A percentile compares a stretch with the other conserved stretches of the same genome.
Evolutionary conservation across 1,140 invertebrate species (phyloP).

Genomic region (Hydropsyche tenuis): DNA sequence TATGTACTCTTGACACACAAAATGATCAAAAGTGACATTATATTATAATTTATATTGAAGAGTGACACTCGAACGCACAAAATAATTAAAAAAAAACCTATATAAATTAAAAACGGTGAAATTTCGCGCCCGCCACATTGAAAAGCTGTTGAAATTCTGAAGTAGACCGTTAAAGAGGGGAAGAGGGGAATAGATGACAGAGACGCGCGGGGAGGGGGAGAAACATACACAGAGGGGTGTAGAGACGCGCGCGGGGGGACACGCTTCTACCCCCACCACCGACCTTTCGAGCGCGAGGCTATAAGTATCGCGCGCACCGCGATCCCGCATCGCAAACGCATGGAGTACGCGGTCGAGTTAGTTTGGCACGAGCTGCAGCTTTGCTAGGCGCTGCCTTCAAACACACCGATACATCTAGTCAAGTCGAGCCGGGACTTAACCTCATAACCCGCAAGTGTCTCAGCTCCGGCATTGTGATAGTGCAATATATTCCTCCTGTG

Average conservation of each 20-base stretch:
- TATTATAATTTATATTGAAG: too few species aligned
- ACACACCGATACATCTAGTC: slow-evolving; percentile 61
- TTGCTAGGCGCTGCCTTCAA: slow-evolving; percentile 65
- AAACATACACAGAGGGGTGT: slow-evolving; percentile 35
- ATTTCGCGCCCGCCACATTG: slow-evolving; percentile 18
- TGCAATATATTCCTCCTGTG: slow-evolving; percentile 56
- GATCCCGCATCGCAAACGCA: slow-evolving; percentile 61
- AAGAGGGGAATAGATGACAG: background rate
- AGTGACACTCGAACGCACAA: background rate
- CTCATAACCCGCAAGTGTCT: slow-evolving; percentile 54
- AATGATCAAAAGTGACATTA: too few species aligned
- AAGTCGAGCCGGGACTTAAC: slow-evolving; percentile 40
- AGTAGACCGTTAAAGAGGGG: slow-evolving; percentile 45
- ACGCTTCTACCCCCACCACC: slow-evolving; percentile 47
- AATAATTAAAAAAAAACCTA: background rate
- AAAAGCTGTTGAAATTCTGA: slow-evolving; percentile 30
- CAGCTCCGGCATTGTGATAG: slow-evolving; percentile 60
- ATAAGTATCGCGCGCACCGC: slow-evolving; percentile 61
- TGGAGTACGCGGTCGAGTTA: slow-evolving; percentile 66
- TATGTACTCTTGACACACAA: too few species aligned
- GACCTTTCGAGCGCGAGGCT: slow-evolving; percentile 52
- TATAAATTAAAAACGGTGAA: background rate
- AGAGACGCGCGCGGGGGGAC: slow-evolving; percentile 43
- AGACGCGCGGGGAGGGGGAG: slow-evolving; percentile 4
- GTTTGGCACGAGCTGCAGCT: slow-evolving; percentile 66